These are phyloP conservation scores for Drosophila anomelani DNA, from an alignment of 2,888 invertebrate species.

Conservation along the genomic window DNA sequence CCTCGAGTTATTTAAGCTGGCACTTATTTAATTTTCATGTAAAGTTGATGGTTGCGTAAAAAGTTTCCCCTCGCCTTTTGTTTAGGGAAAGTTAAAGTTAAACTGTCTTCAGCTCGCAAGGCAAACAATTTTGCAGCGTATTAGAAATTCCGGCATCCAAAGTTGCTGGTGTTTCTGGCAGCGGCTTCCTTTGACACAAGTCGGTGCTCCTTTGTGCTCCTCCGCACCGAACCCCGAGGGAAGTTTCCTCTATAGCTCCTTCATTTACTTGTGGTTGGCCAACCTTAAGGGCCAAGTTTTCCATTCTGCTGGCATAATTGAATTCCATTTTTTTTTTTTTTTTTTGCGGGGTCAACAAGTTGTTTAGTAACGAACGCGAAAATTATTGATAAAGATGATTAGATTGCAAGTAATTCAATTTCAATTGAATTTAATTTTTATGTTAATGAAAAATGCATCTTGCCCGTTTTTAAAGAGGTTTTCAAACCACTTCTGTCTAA, in stretches of 20 bases:
- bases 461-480: not conserved
- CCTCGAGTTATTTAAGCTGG: constrained; percentile 73
- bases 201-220: constrained; percentile 48
- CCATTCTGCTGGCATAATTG: constrained; percentile 34
- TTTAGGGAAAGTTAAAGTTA: constrained; percentile 41
- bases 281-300: constrained; percentile 24
- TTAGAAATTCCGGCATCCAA: constrained; percentile 44
- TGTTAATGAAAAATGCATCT: too few species aligned
- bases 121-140: constrained; percentile 45
- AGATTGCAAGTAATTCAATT: constrained; percentile 8
- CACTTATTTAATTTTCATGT: constrained; percentile 81
- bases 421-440: constrained; percentile 3
- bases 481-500: not conserved
- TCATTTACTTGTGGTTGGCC: constrained; percentile 20
- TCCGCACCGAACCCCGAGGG: constrained; percentile 6
- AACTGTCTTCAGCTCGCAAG: constrained; percentile 43
- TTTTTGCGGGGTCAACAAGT: constrained; percentile 27
- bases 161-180: constrained; percentile 46
- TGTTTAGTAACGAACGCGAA: constrained; percentile 10
- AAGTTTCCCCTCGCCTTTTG: constrained; percentile 33
- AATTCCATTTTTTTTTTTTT: constrained; percentile 14
- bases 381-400: constrained; percentile 18
- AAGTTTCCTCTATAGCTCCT: constrained; percentile 1
- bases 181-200: constrained; percentile 64
- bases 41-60: constrained; percentile 52